These are phyloP conservation scores for Xestia c-nigrum DNA, from an alignment of 2,888 invertebrate genomes.

Conservation along the genomic window DNA sequence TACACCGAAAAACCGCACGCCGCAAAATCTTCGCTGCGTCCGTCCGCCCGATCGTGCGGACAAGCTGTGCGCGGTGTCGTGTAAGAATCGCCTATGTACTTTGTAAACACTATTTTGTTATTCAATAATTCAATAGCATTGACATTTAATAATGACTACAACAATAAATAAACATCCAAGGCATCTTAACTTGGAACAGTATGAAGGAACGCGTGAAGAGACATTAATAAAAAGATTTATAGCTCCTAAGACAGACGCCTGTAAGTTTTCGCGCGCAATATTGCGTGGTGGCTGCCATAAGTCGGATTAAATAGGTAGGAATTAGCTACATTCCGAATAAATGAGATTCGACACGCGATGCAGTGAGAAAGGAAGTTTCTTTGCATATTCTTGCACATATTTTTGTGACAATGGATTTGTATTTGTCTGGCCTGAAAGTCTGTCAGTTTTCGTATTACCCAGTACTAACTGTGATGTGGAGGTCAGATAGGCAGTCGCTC, in stretches of 20 bases:
- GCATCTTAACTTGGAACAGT: constrained; percentile 25
- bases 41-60: neutral
- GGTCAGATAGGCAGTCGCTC: too few relatives aligned
- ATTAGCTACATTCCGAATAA: constrained; percentile 57
- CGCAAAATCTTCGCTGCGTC: neutral
- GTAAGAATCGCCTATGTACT: neutral
- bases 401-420: neutral
- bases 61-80: neutral
- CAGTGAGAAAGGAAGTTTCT: constrained; percentile 29
- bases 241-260: constrained; percentile 57
- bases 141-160: neutral
- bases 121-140: neutral
- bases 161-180: neutral
- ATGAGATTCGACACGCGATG: constrained; percentile 48
- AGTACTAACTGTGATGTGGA: too few relatives aligned
- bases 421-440: too few relatives aligned
- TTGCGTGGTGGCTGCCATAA: constrained; percentile 47
- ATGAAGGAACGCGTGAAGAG: constrained; percentile 39
- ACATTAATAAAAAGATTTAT: constrained; percentile 26
- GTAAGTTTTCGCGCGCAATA: constrained; percentile 48
- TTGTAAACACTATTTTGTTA: neutral
- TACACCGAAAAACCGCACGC: neutral
- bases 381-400: constrained; percentile 37
- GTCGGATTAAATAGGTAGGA: constrained; percentile 55
- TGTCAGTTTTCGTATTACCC: too few relatives aligned